Percentiles rank a stretch among this genome's conserved stretches.
phyloP scores from a whole-genome alignment of 2,113 vertebrate genomes.

The Psammodynastes pulverulentus region DNA sequence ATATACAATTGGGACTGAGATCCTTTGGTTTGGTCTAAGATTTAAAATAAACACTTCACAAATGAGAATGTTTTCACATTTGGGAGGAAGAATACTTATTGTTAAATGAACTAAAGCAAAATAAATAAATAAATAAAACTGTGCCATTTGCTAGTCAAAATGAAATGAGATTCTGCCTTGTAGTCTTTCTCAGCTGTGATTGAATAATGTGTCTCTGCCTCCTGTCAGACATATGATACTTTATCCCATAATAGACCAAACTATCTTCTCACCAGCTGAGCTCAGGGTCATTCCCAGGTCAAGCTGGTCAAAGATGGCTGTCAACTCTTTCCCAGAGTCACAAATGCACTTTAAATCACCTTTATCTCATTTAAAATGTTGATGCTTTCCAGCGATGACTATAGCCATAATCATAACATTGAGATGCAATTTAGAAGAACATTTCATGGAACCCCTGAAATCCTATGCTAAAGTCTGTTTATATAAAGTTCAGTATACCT shows the following conservation, averaged over 20 bases:
- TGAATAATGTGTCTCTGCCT: conserved; percentile 61
- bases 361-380: conserved; percentile 69
- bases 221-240: conserved; percentile 71
- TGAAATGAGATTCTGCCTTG: conserved; percentile 53
- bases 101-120: conserved; percentile 40
- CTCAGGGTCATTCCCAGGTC: conserved; percentile 77
- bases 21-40: conserved; percentile 47
- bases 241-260: conserved; percentile 66
- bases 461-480: conserved; percentile 20
- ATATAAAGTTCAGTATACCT: background rate
- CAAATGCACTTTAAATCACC: conserved; percentile 66
- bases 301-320: conserved; percentile 76
- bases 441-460: conserved; percentile 30
- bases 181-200: conserved; percentile 66
- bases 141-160: conserved; percentile 57
- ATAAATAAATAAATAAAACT: conserved; percentile 18
- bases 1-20: conserved; percentile 40
- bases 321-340: conserved; percentile 67
- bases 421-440: conserved; percentile 31
- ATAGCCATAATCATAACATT: conserved; percentile 49
- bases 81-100: background rate
- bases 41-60: conserved; percentile 41
- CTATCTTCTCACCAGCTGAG: conserved; percentile 73
- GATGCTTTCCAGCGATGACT: conserved; percentile 64
- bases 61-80: conserved; percentile 47